A percentile compares a stretch with the other conserved stretches of the same genome.
Conservation (phyloP, 2,888 invertebrate species). For the Dendrolimus houi region DNA sequence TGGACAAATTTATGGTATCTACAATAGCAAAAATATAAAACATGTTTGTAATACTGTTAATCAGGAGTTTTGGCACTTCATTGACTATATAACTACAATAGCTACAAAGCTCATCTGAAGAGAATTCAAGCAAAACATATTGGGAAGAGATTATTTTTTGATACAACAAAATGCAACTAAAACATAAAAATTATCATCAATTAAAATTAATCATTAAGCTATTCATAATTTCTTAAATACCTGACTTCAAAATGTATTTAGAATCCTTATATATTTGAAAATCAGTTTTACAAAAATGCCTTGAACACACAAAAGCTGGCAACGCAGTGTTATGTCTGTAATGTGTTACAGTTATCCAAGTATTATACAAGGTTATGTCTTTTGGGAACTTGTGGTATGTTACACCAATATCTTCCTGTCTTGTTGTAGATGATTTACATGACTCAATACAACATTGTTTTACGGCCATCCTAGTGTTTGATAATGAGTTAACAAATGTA, state of each 20-base stretch:
- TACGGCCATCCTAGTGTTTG: constrained; percentile 69
- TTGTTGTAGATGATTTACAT: constrained; percentile 78
- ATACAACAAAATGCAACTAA: constrained; percentile 8
- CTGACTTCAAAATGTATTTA: constrained; percentile 82
- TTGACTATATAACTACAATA: constrained; percentile 1
- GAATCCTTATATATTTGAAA: constrained; percentile 82
- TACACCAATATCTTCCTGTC: constrained; percentile 80
- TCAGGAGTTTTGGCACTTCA: too few relatives aligned
- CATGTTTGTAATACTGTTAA: too few relatives aligned
- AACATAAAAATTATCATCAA: constrained; percentile 3
- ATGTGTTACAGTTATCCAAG: constrained; percentile 81
- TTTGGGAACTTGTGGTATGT: constrained; percentile 86
- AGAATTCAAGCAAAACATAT: too few relatives aligned
- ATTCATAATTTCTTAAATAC: constrained; percentile 32
- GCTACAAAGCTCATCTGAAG: neutral
- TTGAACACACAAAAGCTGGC: constrained; percentile 82
- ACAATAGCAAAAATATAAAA: too few relatives aligned
- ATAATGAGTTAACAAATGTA: neutral
- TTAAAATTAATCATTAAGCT: constrained; percentile 18
- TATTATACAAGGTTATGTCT: constrained; percentile 74
- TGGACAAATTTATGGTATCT: too few relatives aligned
- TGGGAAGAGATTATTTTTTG: too few relatives aligned
- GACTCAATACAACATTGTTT: constrained; percentile 79
- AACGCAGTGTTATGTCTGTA: constrained; percentile 62
- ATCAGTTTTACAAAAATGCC: constrained; percentile 84